Conservation (phyloP, 2,888 invertebrate species). For the Xiphydria camelus region DNA sequence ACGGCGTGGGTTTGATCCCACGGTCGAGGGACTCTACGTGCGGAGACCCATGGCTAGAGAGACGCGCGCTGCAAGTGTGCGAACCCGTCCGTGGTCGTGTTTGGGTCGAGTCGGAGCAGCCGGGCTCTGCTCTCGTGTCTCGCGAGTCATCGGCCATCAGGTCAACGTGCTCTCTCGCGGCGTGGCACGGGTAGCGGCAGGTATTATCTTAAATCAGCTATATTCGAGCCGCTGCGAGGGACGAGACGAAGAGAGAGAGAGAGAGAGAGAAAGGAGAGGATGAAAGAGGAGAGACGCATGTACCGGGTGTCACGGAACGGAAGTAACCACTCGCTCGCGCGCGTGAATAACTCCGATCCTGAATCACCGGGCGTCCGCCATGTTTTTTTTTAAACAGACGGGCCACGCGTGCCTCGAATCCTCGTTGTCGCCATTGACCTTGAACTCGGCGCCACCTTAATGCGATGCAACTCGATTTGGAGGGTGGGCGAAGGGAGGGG, state of each 20-base stretch:
- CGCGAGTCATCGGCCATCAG: slow-evolving; percentile 31
- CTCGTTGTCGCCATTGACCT: neutral
- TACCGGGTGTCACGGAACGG: slow-evolving; percentile 11
- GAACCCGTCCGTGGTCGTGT: neutral
- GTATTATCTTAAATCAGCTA: slow-evolving; percentile 4
- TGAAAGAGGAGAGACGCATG: neutral
- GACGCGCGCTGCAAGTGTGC: too few species aligned
- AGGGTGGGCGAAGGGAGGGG: too few species aligned
- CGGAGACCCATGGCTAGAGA: too few species aligned
- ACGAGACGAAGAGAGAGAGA: slow-evolving; percentile 2
- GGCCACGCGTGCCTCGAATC: too few species aligned
- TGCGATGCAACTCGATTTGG: too few species aligned
- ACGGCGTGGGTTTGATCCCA: too few species aligned
- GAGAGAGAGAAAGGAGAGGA: too few species aligned
- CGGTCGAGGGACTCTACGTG: too few species aligned
- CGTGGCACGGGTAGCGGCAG: slow-evolving; percentile 22
- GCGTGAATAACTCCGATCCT: too few species aligned
- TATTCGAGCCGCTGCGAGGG: slow-evolving; percentile 8
- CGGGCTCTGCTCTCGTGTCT: neutral
- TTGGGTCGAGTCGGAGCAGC: neutral
- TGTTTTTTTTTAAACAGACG: too few species aligned
- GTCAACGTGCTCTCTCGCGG: slow-evolving; percentile 42
- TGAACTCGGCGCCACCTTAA: too few species aligned
- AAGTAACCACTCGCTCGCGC: neutral
- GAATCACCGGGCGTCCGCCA: too few species aligned